Evolutionary conservation across 2,113 vertebrate species (phyloP), one percentile per base, ranked within the genome.

Genomic region (Ursus arctos): DNA sequence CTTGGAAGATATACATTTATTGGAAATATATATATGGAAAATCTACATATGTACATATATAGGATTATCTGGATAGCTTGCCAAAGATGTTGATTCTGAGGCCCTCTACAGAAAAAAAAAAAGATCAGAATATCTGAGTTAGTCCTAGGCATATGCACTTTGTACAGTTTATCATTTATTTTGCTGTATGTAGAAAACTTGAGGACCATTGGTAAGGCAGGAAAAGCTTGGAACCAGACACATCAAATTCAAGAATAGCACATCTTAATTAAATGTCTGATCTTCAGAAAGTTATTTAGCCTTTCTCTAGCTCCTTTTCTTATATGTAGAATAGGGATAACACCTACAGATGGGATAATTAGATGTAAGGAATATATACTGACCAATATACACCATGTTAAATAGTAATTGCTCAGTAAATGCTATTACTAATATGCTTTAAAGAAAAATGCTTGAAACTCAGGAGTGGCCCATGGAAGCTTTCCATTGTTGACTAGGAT

Each of bases 271-370:
- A 81, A 86, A 86, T 90, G 19, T 61, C 4, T 91, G 40, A 63
- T 86, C 43, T 86, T 91, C 74, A 90, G 71, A 86, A 91, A 91
- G 43, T 61, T 84, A 47, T 80, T 91, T 72, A 79, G 7, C n/a
- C 61, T 85, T 55, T 65, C n/a, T 55, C 9, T 33, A 85, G 22
- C 3, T 72, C 11, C 53, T 84, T 71, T 49, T 84, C 61, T 79
- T 85, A n/a, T 71, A 63, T 47, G 47, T 61, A 74, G 87, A 79
- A 71, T 71, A 79, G 19, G 53, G 24, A n/a, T 53, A 94, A n/a
- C 28, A 13, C 16, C 43, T 80, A 18, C 79, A 86, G 19, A 43
- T 24, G n/a, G 71, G 43, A 53, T 79, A 53, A 80, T 90, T 65
- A 61, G 47, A 72, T 24, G 40, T 36, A 80, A 72, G 28, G 12